Base-by-base conservation (phyloP, 2,888 invertebrate genomes). In the Chromoteleia sp. region DNA sequence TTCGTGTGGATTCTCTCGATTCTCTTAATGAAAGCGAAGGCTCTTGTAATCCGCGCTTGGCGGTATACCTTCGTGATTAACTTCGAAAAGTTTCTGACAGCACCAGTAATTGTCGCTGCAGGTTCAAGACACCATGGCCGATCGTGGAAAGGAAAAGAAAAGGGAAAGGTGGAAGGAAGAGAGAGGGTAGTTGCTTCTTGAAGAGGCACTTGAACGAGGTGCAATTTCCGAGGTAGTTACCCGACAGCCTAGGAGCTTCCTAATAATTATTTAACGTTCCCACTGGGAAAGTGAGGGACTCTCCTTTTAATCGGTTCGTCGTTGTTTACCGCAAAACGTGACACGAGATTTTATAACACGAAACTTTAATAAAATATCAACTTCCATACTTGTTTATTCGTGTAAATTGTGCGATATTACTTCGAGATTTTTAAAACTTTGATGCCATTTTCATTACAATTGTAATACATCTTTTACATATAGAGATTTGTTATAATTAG, bases 221-320 rank as follows among this genome's bases (percentile, higher is more conserved):
- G 83, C 79, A 84, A 84, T 84, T 83, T 84, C 82, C 74, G 61
- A 81, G 81, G 81, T 84, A 82, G 82, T 83, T 78, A 81, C 78
- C 50, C 73, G 61, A 61, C 71, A 59, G 65, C 71, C 58, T 67
- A 39, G 61, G 21, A 59, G 52, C 67, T 65, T 71, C 73, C 78
- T 81, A 84, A 83, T 82, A 84, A 84, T 84, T 84, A 84, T 84
- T 83, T 82, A 84, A 81, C 80, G 56, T 81, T 74, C 70, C 75
- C 74, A 36, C 15, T 58, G 79, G 79, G 75, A 83, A 70, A 78
- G 59, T 76, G 63, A 78, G 59, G 41, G 70, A 73, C 65, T 63
- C 50, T 77, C 43, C 43, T 70, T 82, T 79, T 83, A 81, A 83
- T 84, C 83, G 82, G 56, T 73, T 59, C 50, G 56, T 15, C 70